Evolutionary conservation across 2,797 vertebrate genomes (phyloP), one percentile per base, ranked within the genome.

Genomic region (Lepilemur ruficaudatus): DNA sequence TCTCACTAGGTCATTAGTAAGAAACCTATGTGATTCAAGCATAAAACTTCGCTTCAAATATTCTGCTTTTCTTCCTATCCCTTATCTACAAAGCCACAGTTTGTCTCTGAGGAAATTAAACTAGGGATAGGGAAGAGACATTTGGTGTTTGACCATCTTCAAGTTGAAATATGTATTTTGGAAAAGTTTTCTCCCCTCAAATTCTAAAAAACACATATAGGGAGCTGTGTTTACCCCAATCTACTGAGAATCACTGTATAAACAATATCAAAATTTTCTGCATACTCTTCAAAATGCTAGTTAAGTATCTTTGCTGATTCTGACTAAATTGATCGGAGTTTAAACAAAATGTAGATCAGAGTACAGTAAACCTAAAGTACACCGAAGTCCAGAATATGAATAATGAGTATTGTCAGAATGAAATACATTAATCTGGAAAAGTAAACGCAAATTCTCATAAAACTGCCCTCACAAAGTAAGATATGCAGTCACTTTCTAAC

Each of bases 31-130:
- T 94, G 69, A 92, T 81, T 78, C 48, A 92, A 57, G 70, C 89
- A 67, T 30, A 90, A 79, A 86, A 10, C 46, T 92, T 89, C 46
- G 59, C 18, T 94, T 73, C 50, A 94, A 52, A 89, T 59, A 48
- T 48, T 65, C 35, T 83, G 23, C 2, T 82, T 93, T 89, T 30
- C 59, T 75, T 93, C 14, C 73, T n/a, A 48, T 38, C 3, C 6
- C 17, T 93, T 82, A 80, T 59, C 69, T 94, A 25, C 20, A 79
- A 7, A 15, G 30, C 9, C 72, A 70, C 22, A 43, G 28, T 57
- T 46, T 84, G 4, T 73, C 69, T 78, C 4, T 89, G 22, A 94
- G 80, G 35, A 92, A 94, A 96, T 87, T 89, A 93, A 90, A 89
- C 46, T 88, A 32, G 38, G 38, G 52, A 83, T 22, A 23, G 25